Conservation (phyloP, 2,888 invertebrate genomes). For the Drosophila peninsularis region DNA sequence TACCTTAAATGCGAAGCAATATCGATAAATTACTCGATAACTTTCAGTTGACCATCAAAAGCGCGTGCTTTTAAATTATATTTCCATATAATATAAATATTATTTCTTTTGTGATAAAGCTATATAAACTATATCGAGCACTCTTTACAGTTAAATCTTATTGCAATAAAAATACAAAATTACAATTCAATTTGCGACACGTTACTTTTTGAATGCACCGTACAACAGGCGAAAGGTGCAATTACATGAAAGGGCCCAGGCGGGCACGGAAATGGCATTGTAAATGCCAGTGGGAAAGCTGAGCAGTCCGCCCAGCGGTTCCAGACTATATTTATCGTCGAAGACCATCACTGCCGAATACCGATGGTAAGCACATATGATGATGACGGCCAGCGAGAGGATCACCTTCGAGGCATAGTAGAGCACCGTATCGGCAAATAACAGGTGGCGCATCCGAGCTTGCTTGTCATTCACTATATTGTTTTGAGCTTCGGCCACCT, state of each 20-base stretch:
- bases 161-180: constrained; percentile 24
- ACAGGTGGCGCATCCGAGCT: constrained; percentile 49
- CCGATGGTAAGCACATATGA: constrained; percentile 84
- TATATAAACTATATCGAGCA: constrained; percentile 48
- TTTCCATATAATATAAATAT: not conserved
- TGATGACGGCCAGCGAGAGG: constrained; percentile 81
- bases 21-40: constrained; percentile 7
- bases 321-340: constrained; percentile 84
- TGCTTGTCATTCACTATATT: constrained; percentile 57
- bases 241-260: constrained; percentile 86
- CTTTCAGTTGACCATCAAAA: not conserved
- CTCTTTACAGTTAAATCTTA: constrained; percentile 32
- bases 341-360: constrained; percentile 85
- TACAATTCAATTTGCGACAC: constrained; percentile 23
- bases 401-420: constrained; percentile 84
- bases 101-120: constrained; percentile 24
- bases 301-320: constrained; percentile 85
- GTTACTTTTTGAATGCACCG: constrained; percentile 59
- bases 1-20: not conserved
- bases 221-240: constrained; percentile 83
- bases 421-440: constrained; percentile 71
- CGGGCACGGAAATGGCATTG: constrained; percentile 86
- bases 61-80: constrained; percentile 16
- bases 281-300: constrained; percentile 85
- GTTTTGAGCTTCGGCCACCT: constrained; percentile 60